Conservation (phyloP, 1,140 invertebrate species). For the Cephus cinctus region DNA sequence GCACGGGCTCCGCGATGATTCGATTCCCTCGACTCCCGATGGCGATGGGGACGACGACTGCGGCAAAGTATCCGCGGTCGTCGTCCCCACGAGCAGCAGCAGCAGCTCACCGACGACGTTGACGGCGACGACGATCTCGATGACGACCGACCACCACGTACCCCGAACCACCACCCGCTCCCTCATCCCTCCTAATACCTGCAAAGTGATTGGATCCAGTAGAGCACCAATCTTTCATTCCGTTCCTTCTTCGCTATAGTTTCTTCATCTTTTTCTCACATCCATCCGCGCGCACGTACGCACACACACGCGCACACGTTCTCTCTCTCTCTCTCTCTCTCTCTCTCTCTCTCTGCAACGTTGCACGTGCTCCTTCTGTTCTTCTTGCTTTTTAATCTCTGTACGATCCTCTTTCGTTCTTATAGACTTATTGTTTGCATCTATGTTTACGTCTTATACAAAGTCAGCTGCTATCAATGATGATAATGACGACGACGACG, state of each 20-base stretch:
- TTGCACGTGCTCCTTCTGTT: slow-evolving; percentile 8
- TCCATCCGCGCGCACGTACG: neutral
- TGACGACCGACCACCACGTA: slow-evolving; percentile 34
- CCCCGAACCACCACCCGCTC: slow-evolving; percentile 48
- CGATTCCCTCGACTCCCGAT: slow-evolving; percentile 2
- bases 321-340: neutral
- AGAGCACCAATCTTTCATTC: slow-evolving; percentile 33
- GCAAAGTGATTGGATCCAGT: slow-evolving; percentile 27
- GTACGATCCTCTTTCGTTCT: no score
- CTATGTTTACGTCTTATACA: no score
- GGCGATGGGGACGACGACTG: neutral
- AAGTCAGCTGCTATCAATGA: no score
- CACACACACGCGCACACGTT: neutral
- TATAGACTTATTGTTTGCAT: no score
- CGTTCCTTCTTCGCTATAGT: slow-evolving; percentile 6
- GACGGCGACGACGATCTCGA: slow-evolving; percentile 39
- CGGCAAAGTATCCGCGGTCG: slow-evolving; percentile 10
- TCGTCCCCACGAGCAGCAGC: slow-evolving; percentile 30
- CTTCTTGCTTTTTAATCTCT: no score
- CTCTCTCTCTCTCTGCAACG: neutral
- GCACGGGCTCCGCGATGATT: neutral
- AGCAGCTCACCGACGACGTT: slow-evolving; percentile 42
- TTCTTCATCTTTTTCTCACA: neutral
- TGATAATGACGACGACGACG: no score
- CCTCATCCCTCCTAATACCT: slow-evolving; percentile 46